Evolutionary conservation across 1,140 invertebrate species (phyloP).

Genomic region (Paralvinella palmiformis): DNA sequence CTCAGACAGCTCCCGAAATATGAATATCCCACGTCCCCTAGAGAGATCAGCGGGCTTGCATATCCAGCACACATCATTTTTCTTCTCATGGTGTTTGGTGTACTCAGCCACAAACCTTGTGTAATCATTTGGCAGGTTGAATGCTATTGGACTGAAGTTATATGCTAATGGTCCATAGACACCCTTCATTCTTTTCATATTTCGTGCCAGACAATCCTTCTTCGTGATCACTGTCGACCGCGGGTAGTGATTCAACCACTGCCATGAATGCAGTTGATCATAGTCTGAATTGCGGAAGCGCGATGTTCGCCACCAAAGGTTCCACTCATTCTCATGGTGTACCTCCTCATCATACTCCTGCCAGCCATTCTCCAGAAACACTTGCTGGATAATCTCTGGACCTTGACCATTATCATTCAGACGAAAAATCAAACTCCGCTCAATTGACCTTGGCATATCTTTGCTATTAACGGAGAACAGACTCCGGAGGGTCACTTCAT

Average conservation of each 20-base stretch:
- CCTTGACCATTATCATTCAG: slow-evolving; percentile 63
- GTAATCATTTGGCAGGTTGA: slow-evolving; percentile 76
- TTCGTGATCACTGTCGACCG: slow-evolving; percentile 73
- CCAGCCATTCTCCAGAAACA: slow-evolving; percentile 68
- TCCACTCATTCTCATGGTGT: slow-evolving; percentile 65
- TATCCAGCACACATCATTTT: slow-evolving; percentile 62
- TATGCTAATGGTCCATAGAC: slow-evolving; percentile 66
- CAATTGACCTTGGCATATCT: too few species aligned
- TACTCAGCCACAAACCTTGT: slow-evolving; percentile 74
- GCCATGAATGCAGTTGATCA: slow-evolving; percentile 65
- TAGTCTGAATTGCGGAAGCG: slow-evolving; percentile 66
- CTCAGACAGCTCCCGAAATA: slow-evolving; percentile 60
- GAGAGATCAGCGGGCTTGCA: slow-evolving; percentile 80
- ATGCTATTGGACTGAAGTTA: slow-evolving; percentile 76
- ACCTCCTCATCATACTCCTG: slow-evolving; percentile 59
- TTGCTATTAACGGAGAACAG: too few species aligned
- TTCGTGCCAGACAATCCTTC: slow-evolving; percentile 71
- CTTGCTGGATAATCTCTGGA: slow-evolving; percentile 66
- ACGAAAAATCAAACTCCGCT: slow-evolving; percentile 39
- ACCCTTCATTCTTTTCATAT: slow-evolving; percentile 72
- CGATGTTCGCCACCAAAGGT: slow-evolving; percentile 72
- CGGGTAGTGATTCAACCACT: slow-evolving; percentile 77
- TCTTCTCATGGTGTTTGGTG: slow-evolving; percentile 41
- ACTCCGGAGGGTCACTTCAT: too few species aligned
- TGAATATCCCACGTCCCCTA: slow-evolving; percentile 73